These are phyloP conservation scores for Heteractis magnifica DNA, from an alignment of 92 coral and sea anemone genomes.

Conservation along the genomic window DNA sequence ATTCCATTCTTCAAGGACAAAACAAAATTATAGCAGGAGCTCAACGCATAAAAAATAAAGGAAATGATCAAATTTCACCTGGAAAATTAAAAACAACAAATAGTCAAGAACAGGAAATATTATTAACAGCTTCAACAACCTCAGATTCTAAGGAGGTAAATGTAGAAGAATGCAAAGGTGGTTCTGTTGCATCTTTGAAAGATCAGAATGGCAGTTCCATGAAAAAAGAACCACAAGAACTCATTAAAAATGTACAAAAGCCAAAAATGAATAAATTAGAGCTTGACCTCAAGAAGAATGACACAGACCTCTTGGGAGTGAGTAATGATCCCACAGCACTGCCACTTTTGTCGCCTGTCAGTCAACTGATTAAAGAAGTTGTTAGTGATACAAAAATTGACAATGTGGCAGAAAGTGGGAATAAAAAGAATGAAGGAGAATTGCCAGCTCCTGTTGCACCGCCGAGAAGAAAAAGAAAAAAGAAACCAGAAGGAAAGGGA, in stretches of 20 bases:
- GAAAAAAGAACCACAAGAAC: neutral
- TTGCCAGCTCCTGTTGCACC: conserved; percentile 89
- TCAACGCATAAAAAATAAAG: neutral
- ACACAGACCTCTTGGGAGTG: neutral
- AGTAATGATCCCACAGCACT: conserved; percentile 3
- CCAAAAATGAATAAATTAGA: neutral
- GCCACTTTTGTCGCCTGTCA: conserved; percentile 22
- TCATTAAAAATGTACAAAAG: conserved; percentile 24
- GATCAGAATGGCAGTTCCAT: conserved; percentile 9
- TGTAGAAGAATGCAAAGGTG: no score
- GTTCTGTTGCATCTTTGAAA: neutral
- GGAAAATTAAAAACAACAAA: neutral
- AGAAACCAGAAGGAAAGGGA: conserved; percentile 46
- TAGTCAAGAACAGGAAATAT: neutral
- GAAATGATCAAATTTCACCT: neutral
- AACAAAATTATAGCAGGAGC: neutral
- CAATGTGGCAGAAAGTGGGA: neutral
- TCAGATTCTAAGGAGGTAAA: neutral
- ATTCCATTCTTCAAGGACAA: neutral
- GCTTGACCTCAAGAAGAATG: conserved; percentile 15
- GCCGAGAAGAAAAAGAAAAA: conserved; percentile 89
- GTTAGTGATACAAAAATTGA: neutral
- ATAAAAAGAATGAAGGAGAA: conserved; percentile 35
- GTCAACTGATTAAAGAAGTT: conserved; percentile 20
- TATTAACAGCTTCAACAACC: neutral